Evolutionary conservation across 2,797 vertebrate species (phyloP), one percentile per base, ranked within the genome.

Genomic region (Amblyraja radiata): DNA sequence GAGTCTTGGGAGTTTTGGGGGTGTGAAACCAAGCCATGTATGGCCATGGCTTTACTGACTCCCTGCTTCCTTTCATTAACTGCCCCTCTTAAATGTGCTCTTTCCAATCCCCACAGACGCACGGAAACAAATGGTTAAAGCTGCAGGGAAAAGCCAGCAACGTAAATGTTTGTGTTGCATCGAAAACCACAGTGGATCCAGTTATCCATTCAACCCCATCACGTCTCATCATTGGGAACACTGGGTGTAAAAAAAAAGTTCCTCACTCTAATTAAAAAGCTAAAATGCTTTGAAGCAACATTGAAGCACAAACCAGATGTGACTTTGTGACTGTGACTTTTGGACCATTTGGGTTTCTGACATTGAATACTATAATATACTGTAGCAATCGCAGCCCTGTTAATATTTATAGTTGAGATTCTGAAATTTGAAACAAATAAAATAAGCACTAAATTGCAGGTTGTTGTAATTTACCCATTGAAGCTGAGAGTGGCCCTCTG

Each of bases 371-470:
- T 14, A 18, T 32, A 23, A 16, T 36, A 32, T 21, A 6, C 46
- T 54, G 46, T 54, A 28, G 36, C 71, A 54, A 92, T 76, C 90
- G n/a, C 39, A 54, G 73, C 25, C 39, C 39, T 28, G 4, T 54
- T 92, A 58, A 58, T 76, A 76, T 92, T 54, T 46, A 76, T 54
- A 28, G 23, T 65, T 88, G 8, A 92, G 23, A 54, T 92, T 54
- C 23, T 54, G 71, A 92, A 58, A 54, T 54, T 92, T 54, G 73
- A 92, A 92, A 92, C 36, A 92, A 76, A 92, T 92, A 54, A 76
- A 92, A 18, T 76, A 76, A 76, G 73, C 13, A 54, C 90, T 68
- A 76, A 54, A 46, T 58, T 74, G 73, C 46, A 46, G 86, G 9
- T 39, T 65, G 86, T 36, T 90, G 13, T 71, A 90, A 90, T 71